These are phyloP conservation scores for Sarcophaga caerulescens DNA, from an alignment of 2,888 invertebrate species.

Conservation along the genomic window DNA sequence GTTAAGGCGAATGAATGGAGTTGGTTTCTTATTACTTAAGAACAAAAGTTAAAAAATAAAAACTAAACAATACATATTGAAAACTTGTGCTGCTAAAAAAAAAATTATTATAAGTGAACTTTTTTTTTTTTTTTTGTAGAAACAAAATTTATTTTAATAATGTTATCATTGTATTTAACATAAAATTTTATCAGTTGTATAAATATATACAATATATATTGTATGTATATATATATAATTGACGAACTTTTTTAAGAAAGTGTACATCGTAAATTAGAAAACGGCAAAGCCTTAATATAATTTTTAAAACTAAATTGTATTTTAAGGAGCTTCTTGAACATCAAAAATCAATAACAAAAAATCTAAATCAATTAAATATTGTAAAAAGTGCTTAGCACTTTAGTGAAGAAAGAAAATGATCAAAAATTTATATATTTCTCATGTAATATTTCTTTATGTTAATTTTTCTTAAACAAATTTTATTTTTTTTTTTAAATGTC, in stretches of 20 bases:
- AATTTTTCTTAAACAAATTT: conserved; percentile 45
- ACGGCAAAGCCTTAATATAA: conserved; percentile 53
- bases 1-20: conserved; percentile 50
- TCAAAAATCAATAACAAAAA: conserved; percentile 32
- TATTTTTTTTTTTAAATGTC: conserved; percentile 44
- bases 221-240: too few species aligned
- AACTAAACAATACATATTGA: conserved; percentile 41
- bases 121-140: conserved; percentile 13
- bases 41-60: conserved; percentile 22
- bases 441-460: conserved; percentile 38
- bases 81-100: conserved; percentile 68
- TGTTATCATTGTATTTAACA: conserved; percentile 4
- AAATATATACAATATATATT: background rate
- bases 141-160: conserved; percentile 38
- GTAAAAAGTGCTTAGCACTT: conserved; percentile 42
- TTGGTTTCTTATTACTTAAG: conserved; percentile 56
- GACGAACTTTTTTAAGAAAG: too few species aligned
- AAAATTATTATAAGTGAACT: conserved; percentile 13
- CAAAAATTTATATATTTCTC: conserved; percentile 2
- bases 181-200: conserved; percentile 24
- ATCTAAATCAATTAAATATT: conserved; percentile 7
- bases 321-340: conserved; percentile 25
- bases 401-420: conserved; percentile 38
- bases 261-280: conserved; percentile 3
- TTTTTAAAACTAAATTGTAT: conserved; percentile 10